Evolutionary conservation across 2,113 vertebrate genomes (phyloP).

Genomic region (Saguinus imperator): DNA sequence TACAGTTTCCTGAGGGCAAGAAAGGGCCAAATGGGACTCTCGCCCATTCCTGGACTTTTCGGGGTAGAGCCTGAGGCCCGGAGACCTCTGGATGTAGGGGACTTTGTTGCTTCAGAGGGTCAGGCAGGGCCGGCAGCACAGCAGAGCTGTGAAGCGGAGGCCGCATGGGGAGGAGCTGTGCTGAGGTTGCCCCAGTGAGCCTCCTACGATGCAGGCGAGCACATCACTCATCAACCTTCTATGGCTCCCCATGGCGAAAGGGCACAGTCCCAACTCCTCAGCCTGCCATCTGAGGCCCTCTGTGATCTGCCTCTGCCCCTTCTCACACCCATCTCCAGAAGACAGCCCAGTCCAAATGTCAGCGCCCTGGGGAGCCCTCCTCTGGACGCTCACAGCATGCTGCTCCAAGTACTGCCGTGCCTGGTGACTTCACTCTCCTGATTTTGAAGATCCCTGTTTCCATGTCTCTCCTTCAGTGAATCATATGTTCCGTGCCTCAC

Average conservation of each 20-base stretch:
- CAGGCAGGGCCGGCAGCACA: not conserved
- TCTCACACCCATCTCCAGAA: not conserved
- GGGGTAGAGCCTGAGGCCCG: not conserved
- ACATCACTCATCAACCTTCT: not conserved
- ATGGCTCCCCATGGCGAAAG: not conserved
- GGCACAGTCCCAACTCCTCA: not conserved
- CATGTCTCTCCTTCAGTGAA: not conserved
- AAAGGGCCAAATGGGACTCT: not conserved
- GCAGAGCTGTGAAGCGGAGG: not conserved
- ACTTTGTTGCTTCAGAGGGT: not conserved
- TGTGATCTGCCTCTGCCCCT: not conserved
- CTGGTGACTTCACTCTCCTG: not conserved
- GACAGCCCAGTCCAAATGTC: not conserved
- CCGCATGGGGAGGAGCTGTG: not conserved
- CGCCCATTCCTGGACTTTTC: not conserved
- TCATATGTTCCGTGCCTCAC: not conserved
- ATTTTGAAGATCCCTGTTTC: not conserved
- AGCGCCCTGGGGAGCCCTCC: not conserved
- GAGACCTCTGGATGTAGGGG: not conserved
- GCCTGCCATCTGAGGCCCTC: not conserved
- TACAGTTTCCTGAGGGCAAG: not conserved
- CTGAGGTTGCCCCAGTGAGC: not conserved
- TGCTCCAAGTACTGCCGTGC: not conserved
- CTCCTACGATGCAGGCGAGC: not conserved
- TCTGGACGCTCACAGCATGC: too few relatives aligned